Evolutionary conservation across 2,797 vertebrate genomes (phyloP).

Genomic region (Capromys pilorides): DNA sequence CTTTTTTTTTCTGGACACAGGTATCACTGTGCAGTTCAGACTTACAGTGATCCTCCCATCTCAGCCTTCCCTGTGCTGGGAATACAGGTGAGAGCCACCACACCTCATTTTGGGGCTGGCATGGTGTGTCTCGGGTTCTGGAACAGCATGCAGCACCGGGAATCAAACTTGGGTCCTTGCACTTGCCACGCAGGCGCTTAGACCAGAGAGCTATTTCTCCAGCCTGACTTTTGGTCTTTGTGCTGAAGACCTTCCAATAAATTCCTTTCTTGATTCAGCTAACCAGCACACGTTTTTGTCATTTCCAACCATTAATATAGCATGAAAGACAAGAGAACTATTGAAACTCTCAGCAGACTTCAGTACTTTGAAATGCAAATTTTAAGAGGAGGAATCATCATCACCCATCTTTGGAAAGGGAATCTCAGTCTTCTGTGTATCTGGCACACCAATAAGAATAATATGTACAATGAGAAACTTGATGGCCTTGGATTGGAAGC

Average conservation of each 20-base stretch:
- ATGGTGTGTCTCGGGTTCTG: too few relatives aligned
- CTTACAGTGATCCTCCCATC: too few relatives aligned
- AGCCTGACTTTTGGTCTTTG: neutral
- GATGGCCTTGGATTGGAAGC: conserved; percentile 66
- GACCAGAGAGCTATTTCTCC: too few relatives aligned
- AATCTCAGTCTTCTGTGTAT: neutral
- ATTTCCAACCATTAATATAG: conserved; percentile 45
- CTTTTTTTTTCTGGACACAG: too few relatives aligned
- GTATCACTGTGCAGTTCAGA: too few relatives aligned
- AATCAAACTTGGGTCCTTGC: too few relatives aligned
- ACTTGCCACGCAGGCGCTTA: too few relatives aligned
- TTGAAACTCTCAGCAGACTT: neutral
- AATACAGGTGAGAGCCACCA: too few relatives aligned
- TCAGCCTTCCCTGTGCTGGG: too few relatives aligned
- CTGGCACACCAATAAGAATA: conserved; percentile 65
- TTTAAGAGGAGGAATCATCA: neutral
- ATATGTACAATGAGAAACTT: conserved; percentile 23
- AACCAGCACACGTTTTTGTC: conserved; percentile 15
- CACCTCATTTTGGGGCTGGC: too few relatives aligned
- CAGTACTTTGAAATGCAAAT: conserved; percentile 45
- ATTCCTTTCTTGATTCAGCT: conserved; percentile 48
- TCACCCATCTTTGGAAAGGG: neutral
- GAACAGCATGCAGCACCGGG: too few relatives aligned
- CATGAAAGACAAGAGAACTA: conserved; percentile 38
- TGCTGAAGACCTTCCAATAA: conserved; percentile 25